These are phyloP conservation scores for Amaurobius ferox DNA, from an alignment of 2,888 invertebrate species.

Conservation along the genomic window DNA sequence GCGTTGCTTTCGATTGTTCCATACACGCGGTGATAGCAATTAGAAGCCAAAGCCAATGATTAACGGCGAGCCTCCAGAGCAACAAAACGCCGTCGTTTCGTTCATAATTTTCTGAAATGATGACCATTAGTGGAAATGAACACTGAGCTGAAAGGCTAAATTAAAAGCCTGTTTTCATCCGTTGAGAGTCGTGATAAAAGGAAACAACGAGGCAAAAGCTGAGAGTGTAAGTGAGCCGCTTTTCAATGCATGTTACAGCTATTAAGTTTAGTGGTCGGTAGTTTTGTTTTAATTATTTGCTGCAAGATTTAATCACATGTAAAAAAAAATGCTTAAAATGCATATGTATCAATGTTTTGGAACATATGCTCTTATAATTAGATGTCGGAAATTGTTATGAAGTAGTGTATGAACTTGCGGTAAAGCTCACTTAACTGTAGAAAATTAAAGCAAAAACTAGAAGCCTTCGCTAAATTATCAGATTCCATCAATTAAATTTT, in stretches of 20 bases:
- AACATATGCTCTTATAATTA: too few relatives aligned
- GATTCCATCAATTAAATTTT: too few relatives aligned
- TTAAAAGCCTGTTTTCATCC: background rate
- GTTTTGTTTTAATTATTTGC: background rate
- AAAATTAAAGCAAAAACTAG: too few relatives aligned
- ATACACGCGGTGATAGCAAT: background rate
- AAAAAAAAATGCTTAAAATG: too few relatives aligned
- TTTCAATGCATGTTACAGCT: background rate
- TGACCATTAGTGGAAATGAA: slow-evolving; percentile 8
- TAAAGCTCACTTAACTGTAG: too few relatives aligned
- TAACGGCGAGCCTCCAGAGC: background rate
- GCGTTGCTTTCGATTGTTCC: background rate
- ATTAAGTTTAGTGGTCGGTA: background rate
- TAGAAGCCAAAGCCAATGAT: background rate
- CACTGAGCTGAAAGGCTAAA: background rate
- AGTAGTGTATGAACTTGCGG: too few relatives aligned
- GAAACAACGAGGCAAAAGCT: background rate
- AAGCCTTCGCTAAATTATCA: too few relatives aligned
- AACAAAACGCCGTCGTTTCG: background rate
- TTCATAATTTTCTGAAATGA: background rate
- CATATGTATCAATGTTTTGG: too few relatives aligned
- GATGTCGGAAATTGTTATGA: too few relatives aligned
- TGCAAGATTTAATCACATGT: too few relatives aligned
- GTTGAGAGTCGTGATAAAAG: background rate
- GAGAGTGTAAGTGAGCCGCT: background rate